These are phyloP conservation scores for Mesorhabditis belari DNA, from an alignment of 2,888 invertebrate species.

Conservation along the genomic window DNA sequence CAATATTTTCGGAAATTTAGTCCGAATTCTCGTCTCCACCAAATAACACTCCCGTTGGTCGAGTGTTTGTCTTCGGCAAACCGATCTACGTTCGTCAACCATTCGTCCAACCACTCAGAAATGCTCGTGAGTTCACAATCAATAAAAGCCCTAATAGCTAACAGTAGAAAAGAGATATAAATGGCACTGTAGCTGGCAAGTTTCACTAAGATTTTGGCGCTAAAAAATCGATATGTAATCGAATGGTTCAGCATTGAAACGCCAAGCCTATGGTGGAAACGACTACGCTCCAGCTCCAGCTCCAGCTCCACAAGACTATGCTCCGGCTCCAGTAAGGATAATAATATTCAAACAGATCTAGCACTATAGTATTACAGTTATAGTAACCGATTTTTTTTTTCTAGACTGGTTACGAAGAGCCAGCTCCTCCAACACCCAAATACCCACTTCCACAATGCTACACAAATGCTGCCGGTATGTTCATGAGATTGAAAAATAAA, in stretches of 20 bases:
- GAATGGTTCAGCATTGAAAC: neutral
- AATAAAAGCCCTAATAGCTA: no score
- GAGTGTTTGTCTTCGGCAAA: constrained; percentile 29
- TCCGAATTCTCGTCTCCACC: constrained; percentile 22
- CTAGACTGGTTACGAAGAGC: neutral
- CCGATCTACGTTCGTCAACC: constrained; percentile 32
- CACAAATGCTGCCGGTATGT: constrained; percentile 37
- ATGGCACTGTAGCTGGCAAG: no score
- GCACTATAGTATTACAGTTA: no score
- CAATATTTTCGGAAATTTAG: neutral
- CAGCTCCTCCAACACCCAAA: constrained; percentile 9
- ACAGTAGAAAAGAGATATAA: no score
- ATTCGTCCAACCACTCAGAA: constrained; percentile 22
- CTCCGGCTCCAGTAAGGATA: neutral
- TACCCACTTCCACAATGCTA: constrained; percentile 46
- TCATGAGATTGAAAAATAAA: neutral
- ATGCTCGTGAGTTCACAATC: neutral
- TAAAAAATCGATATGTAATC: neutral
- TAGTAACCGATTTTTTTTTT: neutral
- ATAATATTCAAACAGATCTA: no score
- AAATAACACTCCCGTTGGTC: constrained; percentile 27
- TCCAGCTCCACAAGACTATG: neutral
- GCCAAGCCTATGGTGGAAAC: neutral
- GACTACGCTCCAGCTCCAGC: no score
- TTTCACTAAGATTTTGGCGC: neutral